A percentile compares a stretch with the other conserved stretches of the same genome.
These are phyloP conservation scores for Pholis gunnellus DNA, from an alignment of 2,113 vertebrate genomes.

Conservation along the genomic window DNA sequence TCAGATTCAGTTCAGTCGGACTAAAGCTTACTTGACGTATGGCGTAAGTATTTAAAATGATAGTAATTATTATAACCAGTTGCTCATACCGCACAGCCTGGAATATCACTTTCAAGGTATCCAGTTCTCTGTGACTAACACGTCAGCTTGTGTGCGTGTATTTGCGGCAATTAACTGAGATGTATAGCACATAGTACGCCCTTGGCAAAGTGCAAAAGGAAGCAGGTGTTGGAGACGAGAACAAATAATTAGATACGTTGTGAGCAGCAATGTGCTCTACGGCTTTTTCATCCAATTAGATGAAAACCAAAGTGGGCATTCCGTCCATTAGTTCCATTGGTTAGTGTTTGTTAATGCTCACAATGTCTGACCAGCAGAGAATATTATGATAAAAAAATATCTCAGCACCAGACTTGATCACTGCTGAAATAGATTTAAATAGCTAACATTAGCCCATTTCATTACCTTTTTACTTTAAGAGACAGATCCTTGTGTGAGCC, in stretches of 20 bases:
- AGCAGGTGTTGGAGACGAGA: background rate
- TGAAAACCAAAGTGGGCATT: background rate
- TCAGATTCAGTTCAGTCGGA: background rate
- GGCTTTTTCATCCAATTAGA: background rate
- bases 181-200: background rate
- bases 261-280: background rate
- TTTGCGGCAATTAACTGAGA: background rate
- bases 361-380: background rate
- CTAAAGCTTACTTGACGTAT: background rate
- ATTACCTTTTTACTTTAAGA: background rate
- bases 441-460: constrained; percentile 15
- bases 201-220: constrained; percentile 11
- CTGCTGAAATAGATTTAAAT: constrained; percentile 3
- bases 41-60: background rate
- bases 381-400: background rate
- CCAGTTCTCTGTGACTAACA: background rate
- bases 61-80: background rate
- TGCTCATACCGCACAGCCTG: background rate
- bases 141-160: background rate
- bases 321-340: background rate
- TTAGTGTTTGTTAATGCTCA: too few relatives aligned
- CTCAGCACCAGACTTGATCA: background rate
- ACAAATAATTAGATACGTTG: background rate
- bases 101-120: background rate
- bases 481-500: background rate